Evolutionary conservation across 2,888 invertebrate genomes (phyloP), one percentile per base, ranked within the genome.

Genomic region (Piscicola geometra): DNA sequence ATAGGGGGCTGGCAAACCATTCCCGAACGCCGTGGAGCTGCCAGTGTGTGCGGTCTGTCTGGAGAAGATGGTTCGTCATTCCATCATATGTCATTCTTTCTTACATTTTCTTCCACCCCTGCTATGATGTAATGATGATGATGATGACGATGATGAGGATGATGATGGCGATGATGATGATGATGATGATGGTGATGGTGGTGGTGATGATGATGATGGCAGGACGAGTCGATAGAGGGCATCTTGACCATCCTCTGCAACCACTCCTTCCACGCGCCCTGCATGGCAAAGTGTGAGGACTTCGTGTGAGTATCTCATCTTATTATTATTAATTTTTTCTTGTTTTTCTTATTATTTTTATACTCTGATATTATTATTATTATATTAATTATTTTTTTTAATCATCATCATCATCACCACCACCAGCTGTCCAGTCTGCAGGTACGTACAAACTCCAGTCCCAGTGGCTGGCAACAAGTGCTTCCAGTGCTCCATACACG

Each of bases 161-260:
- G 28, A 70, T 36, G 70, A 28, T 1, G n/a, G 9, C 0, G 47
- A 70, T n/a, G 47, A 70, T 41, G 56, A 50, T 32, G 56, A 30
- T 32, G 56, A 72, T 25, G 52, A 32, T 33, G 56, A 72, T 33
- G 72, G n/a, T 21, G 56, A 72, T 25, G 60, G 28, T 28, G 56
- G 0, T 28, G 35, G 56, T 71, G 33, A 64, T 60, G 73, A 64
- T 64, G 35, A 41, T 3, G 41, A 30, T 81, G 81, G 2, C 81
- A 86, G 97, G 99, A 99, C 86, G 99, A 99, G 87, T 94, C 95
- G 81, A 94, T 97, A 18, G 95, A 97, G 84, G 96, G 97, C 18
- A 93, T 99, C 78, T 88, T 99, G 80, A 97, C 96, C 36, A 96
- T 99, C 83, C 89, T 98, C 78, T 99, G 99, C 85, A 98, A 98